Conservation (phyloP, 2,797 vertebrate species). For the Syngnathus rostellatus region DNA sequence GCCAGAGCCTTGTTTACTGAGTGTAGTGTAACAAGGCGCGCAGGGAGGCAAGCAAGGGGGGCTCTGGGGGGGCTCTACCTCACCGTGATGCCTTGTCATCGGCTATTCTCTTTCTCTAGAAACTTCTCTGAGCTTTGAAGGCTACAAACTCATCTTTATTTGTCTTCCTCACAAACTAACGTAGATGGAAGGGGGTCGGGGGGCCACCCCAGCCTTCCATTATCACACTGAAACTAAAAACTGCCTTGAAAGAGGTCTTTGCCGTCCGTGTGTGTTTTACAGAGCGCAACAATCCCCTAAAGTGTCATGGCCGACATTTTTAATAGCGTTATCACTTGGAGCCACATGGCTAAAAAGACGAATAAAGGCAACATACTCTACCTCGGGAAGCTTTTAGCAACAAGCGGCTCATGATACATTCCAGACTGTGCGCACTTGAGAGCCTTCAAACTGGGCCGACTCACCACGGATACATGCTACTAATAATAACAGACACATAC, state of each 20-base stretch:
- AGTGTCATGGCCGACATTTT: slow-evolving; percentile 55
- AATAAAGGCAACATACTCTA: slow-evolving; percentile 40
- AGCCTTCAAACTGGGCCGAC: neutral
- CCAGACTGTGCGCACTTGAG: neutral
- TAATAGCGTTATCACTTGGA: slow-evolving; percentile 36
- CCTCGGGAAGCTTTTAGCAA: neutral
- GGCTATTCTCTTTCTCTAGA: slow-evolving; percentile 65
- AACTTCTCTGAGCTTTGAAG: slow-evolving; percentile 58
- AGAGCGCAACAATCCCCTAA: slow-evolving; percentile 58
- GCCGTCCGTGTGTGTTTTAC: slow-evolving; percentile 51
- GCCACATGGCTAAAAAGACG: slow-evolving; percentile 27
- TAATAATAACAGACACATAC: too few species aligned
- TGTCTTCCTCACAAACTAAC: slow-evolving; percentile 48
- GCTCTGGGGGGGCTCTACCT: neutral
- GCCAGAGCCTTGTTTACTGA: slow-evolving; percentile 38
- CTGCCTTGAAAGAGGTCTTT: slow-evolving; percentile 44
- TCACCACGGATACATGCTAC: neutral
- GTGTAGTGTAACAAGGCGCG: slow-evolving; percentile 21
- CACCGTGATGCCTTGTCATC: slow-evolving; percentile 36
- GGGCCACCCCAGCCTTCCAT: neutral
- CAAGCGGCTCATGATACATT: neutral
- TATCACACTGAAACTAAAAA: slow-evolving; percentile 52
- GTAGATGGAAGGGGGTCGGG: neutral
- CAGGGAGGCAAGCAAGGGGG: neutral
- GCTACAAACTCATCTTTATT: slow-evolving; percentile 68